phyloP scores from a whole-genome alignment of 2,888 invertebrate species.

The Caenorhabditis japonica region DNA sequence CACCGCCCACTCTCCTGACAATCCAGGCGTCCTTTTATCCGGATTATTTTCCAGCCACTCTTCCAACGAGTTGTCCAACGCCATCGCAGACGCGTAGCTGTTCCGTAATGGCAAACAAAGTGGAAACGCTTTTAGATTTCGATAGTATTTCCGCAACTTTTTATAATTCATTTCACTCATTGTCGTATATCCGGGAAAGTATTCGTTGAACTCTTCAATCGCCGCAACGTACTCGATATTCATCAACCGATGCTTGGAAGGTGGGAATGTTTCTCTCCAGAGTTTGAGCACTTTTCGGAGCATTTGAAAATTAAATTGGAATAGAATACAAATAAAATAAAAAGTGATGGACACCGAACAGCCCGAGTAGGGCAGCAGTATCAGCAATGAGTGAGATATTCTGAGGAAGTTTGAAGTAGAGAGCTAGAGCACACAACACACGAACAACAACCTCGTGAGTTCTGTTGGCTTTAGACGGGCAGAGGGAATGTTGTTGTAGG shows the following conservation, averaged over 20 bases:
- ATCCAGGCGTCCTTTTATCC: background rate
- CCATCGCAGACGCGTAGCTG: slow-evolving; percentile 20
- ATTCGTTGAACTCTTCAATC: slow-evolving; percentile 40
- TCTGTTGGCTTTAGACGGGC: too few species aligned
- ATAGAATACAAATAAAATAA: background rate
- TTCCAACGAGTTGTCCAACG: slow-evolving; percentile 29
- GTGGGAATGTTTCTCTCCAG: slow-evolving; percentile 31
- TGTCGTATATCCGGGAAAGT: slow-evolving; percentile 35
- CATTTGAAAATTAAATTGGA: slow-evolving; percentile 13
- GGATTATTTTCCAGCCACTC: slow-evolving; percentile 18
- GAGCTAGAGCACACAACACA: too few species aligned
- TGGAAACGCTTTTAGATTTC: slow-evolving; percentile 1
- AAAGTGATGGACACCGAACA: too few species aligned
- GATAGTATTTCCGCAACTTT: slow-evolving; percentile 8
- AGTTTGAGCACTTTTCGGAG: slow-evolving; percentile 8
- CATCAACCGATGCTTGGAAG: slow-evolving; percentile 16
- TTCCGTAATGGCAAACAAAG: background rate
- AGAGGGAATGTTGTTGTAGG: too few species aligned
- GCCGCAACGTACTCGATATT: slow-evolving; percentile 23
- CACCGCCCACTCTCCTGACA: slow-evolving; percentile 39
- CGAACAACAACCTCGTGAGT: too few species aligned
- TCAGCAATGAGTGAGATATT: too few species aligned
- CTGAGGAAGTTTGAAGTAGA: too few species aligned
- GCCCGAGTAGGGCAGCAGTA: background rate
- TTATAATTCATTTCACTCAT: slow-evolving; percentile 19